phyloP scores from a whole-genome alignment of 2,113 vertebrate species.

The chimpanzee (Pan troglodytes) region NHGRI_mPanTro3-v2.1_pri NC_072407.2:31748501-31749000 shows the following conservation, averaged over 20 bases:
- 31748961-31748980: conserved; percentile 3
- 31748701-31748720: not conserved
- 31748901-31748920: not conserved
- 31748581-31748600: not conserved
- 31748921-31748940: not conserved
- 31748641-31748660: not conserved
- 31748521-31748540: not conserved
- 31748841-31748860: not conserved
- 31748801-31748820: not conserved
- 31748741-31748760: conserved; percentile 34
- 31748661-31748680: not conserved
- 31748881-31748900: not conserved
- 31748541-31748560: not conserved
- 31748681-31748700: not conserved
- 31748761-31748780: not conserved
- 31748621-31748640: not conserved
- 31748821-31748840: not conserved
- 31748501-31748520: not conserved
- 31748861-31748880: not conserved
- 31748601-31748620: not conserved
- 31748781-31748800: not conserved
- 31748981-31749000: not conserved
- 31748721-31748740: not conserved
- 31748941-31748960: not conserved
- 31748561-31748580: not conserved